Percentiles rank a stretch among this genome's conserved stretches.
These are phyloP conservation scores for Brachionus rubens DNA, from an alignment of 1,140 invertebrate genomes.

Conservation along the genomic window DNA sequence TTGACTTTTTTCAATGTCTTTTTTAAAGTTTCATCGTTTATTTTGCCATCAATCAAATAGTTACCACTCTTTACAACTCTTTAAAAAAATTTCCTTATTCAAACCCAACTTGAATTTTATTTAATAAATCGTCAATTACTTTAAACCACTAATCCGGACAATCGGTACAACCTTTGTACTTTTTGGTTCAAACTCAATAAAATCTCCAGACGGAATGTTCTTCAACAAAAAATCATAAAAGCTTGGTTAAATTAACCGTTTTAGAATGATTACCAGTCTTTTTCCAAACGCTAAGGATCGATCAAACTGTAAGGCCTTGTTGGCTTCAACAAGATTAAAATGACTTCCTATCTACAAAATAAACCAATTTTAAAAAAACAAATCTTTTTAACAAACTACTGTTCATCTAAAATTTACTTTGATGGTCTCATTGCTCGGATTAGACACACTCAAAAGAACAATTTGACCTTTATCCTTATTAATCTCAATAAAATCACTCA, in stretches of 20 bases:
- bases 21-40: slow-evolving; percentile 49
- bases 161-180: slow-evolving; percentile 54
- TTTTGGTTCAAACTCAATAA: slow-evolving; percentile 59
- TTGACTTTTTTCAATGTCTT: slow-evolving; percentile 51
- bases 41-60: slow-evolving; percentile 54
- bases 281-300: slow-evolving; percentile 55
- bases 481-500: slow-evolving; percentile 47
- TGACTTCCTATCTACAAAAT: slow-evolving; percentile 60
- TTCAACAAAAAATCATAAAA: slow-evolving; percentile 46
- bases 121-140: too few relatives aligned
- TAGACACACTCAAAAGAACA: slow-evolving; percentile 48
- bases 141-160: slow-evolving; percentile 57
- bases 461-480: slow-evolving; percentile 48
- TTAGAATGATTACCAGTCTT: slow-evolving; percentile 53
- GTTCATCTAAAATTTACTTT: neutral
- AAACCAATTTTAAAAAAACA: neutral
- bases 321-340: slow-evolving; percentile 59
- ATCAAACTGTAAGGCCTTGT: slow-evolving; percentile 57
- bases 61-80: slow-evolving; percentile 58
- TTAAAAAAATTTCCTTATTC: neutral
- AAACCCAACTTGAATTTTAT: neutral
- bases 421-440: slow-evolving; percentile 50
- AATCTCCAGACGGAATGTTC: slow-evolving; percentile 59
- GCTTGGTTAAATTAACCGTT: neutral
- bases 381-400: neutral